Conservation (phyloP, 2,113 vertebrate genomes). For the Indicator maculatus region DNA sequence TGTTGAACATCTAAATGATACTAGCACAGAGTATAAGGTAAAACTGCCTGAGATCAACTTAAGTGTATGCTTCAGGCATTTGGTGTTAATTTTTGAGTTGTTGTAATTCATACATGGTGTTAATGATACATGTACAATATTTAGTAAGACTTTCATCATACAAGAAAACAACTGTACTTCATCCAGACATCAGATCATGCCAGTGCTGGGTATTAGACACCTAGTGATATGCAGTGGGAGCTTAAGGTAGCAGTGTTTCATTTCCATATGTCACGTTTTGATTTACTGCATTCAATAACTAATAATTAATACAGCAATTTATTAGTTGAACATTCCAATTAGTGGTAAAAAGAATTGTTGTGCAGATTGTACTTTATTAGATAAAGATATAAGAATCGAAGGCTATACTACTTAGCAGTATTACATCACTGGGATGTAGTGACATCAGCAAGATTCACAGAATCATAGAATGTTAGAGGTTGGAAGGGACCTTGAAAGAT, state of each 20-base stretch:
- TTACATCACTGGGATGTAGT: neutral
- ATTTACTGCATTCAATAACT: neutral
- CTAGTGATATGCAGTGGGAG: neutral
- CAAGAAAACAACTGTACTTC: neutral
- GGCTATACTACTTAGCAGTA: neutral
- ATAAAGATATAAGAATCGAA: neutral
- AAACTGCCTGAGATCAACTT: neutral
- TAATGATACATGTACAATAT: neutral
- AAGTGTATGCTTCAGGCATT: neutral
- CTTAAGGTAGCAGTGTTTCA: neutral
- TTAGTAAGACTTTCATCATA: neutral
- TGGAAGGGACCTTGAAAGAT: too few species aligned
- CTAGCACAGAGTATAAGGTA: neutral
- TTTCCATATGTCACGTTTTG: neutral
- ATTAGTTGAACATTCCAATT: neutral
- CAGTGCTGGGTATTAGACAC: neutral
- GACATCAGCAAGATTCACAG: neutral
- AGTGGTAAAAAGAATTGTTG: neutral
- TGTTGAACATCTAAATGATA: neutral
- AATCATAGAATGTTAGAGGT: too few species aligned
- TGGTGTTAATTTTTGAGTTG: neutral
- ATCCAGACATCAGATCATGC: neutral
- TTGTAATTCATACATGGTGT: neutral
- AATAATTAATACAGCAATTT: neutral
- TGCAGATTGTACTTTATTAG: neutral